Base-by-base conservation (phyloP, 2,888 invertebrate species). In the Meteorus cinctellus region DNA sequence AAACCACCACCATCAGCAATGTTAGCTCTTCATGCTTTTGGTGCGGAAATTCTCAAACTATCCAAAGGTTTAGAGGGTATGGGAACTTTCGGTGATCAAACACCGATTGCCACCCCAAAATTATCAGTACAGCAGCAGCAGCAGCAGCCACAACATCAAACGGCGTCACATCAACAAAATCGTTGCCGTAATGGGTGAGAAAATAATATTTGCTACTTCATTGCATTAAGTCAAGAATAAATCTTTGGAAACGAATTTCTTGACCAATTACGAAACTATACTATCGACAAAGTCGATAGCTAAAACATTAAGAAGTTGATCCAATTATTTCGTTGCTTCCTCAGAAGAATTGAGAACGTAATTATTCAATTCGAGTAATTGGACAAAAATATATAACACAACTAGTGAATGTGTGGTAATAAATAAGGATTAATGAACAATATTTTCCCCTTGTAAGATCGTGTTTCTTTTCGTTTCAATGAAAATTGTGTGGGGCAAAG, bases 11-110 rank as follows among this genome's bases (percentile, higher is more conserved):
- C 95, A 36, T 95, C 94, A 83, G 95, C 96, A 80, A 95, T 96
- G 94, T 94, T 95, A 41, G 96, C 96, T 76, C 91, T 96, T 86
- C 96, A 96, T 89, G 95, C 95, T 87, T 96, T 96, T 88, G 96
- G 96, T 73, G 95, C 95, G 51, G 95, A 96, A 92, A 95, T 96
- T 96, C 91, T 96, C 84, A 95, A 95, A 86, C 91, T 96, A 41
- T 96, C 96, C 34, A 92, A 95, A 80, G 95, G 96, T 79, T 91
- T 96, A 83, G 95, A 95, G 90, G 94, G 94, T 80, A 94, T 94
- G 77, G 91, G 91, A 27, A 86, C 87, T 62, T 66, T 79, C 8
- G 82, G 77, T 24, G 80, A 75, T 51, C 79, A 80, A 34, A 65
- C 76, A 48, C 75, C 79, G 45, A 75, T 77, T 29, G 73, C 76